A percentile compares a stretch with the other conserved stretches of the same genome.
These are phyloP conservation scores for Microtus montanus DNA, from an alignment of 2,113 vertebrate species.

Conservation along the genomic window DNA sequence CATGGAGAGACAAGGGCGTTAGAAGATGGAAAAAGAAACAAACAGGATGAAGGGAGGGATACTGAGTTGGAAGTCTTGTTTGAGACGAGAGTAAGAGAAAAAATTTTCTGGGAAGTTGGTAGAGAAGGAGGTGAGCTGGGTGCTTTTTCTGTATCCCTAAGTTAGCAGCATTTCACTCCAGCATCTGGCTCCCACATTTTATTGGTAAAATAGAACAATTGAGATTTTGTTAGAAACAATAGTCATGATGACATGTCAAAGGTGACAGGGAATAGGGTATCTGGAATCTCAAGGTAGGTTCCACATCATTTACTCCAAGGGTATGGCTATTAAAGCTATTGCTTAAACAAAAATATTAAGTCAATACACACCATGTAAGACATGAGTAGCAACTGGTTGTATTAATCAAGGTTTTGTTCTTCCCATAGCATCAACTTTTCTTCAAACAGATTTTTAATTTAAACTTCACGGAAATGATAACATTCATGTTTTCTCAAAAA, in stretches of 20 bases:
- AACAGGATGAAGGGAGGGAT: not conserved
- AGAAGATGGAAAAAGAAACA: not conserved
- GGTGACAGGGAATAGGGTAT: not conserved
- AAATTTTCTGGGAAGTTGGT: not conserved
- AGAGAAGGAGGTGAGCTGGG: not conserved
- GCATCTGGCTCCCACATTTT: not conserved
- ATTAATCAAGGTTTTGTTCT: not conserved
- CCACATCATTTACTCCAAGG: not conserved
- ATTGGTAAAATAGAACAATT: not conserved
- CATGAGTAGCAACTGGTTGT: not conserved
- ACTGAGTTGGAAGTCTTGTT: not conserved
- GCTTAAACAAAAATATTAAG: no score
- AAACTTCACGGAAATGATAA: not conserved
- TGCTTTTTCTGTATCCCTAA: not conserved
- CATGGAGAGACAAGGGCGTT: not conserved
- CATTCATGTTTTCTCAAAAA: not conserved
- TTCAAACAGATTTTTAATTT: not conserved
- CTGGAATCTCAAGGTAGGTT: not conserved
- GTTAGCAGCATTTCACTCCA: not conserved
- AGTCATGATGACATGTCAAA: not conserved
- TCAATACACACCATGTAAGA: no score
- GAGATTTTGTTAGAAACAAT: not conserved
- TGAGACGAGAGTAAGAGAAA: not conserved
- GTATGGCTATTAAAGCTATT: not conserved
- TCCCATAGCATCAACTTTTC: not conserved